Evolutionary conservation across 2,888 invertebrate genomes (phyloP).

Genomic region (Oscheius sp.): DNA sequence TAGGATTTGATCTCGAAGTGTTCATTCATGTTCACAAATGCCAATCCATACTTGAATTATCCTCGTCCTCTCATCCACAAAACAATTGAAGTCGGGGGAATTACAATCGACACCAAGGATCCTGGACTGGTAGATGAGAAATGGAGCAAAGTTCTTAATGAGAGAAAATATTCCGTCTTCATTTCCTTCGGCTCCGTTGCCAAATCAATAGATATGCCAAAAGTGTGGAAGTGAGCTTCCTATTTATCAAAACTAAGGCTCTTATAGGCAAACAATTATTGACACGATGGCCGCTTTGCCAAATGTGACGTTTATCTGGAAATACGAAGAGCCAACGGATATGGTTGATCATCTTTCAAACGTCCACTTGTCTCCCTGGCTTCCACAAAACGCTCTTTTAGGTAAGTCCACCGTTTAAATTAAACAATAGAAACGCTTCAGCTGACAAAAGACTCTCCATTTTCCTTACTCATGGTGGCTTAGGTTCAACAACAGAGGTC

Average conservation of each 20-base stretch:
- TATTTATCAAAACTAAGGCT: neutral
- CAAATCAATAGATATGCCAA: slow-evolving; percentile 24
- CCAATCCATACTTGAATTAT: slow-evolving; percentile 15
- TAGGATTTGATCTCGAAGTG: slow-evolving; percentile 3
- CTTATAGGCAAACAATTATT: neutral
- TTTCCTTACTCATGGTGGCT: slow-evolving; percentile 32
- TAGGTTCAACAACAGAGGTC: slow-evolving; percentile 23
- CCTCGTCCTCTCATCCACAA: slow-evolving; percentile 19
- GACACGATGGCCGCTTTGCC: slow-evolving; percentile 26
- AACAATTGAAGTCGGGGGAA: slow-evolving; percentile 21
- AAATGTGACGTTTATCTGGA: slow-evolving; percentile 49
- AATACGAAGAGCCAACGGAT: slow-evolving; percentile 40
- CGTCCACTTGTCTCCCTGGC: slow-evolving; percentile 48
- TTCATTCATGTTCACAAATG: slow-evolving; percentile 16
- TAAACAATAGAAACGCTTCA: too few species aligned
- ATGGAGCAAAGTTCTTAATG: slow-evolving; percentile 25
- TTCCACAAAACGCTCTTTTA: slow-evolving; percentile 51
- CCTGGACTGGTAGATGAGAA: neutral
- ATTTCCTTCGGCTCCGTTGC: slow-evolving; percentile 31
- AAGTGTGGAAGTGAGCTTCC: slow-evolving; percentile 6
- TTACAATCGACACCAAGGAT: neutral
- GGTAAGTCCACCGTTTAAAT: too few species aligned
- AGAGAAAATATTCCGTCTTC: slow-evolving; percentile 20
- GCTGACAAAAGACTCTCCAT: slow-evolving; percentile 16
- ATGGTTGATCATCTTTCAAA: slow-evolving; percentile 33